A percentile compares a stretch with the other conserved stretches of the same genome.
Evolutionary conservation across 2,888 invertebrate genomes (phyloP).

Genomic region (Aplocera efformata): DNA sequence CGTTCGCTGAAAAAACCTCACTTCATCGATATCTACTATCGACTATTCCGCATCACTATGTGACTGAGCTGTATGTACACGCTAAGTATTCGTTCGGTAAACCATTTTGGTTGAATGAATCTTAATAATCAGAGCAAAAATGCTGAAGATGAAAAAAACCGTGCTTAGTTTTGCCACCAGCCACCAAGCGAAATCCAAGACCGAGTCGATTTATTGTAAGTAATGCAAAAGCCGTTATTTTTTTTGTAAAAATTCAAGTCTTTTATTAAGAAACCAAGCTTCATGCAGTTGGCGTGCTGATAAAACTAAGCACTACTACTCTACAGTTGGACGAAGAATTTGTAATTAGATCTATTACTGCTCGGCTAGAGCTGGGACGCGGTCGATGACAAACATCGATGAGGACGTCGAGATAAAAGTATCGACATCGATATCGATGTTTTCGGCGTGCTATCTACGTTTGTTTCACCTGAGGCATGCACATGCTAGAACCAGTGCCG

Average conservation of each 20-base stretch:
- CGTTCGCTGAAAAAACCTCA: slow-evolving; percentile 42
- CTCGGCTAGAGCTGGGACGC: slow-evolving; percentile 17
- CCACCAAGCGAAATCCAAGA: slow-evolving; percentile 23
- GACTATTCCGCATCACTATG: slow-evolving; percentile 43
- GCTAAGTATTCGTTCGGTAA: slow-evolving; percentile 44
- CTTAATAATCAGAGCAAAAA: slow-evolving; percentile 49
- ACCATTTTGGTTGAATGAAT: slow-evolving; percentile 29
- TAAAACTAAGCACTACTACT: slow-evolving; percentile 63
- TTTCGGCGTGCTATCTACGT: slow-evolving; percentile 45
- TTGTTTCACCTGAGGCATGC: slow-evolving; percentile 76
- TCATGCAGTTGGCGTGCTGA: slow-evolving; percentile 47
- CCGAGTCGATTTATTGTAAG: slow-evolving; percentile 13
- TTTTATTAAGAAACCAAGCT: slow-evolving; percentile 21
- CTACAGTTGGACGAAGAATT: slow-evolving; percentile 74
- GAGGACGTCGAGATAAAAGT: too few relatives aligned
- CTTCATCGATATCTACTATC: slow-evolving; percentile 25
- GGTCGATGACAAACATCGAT: too few relatives aligned
- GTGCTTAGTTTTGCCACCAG: slow-evolving; percentile 58
- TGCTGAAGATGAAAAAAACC: slow-evolving; percentile 48
- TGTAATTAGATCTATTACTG: slow-evolving; percentile 58
- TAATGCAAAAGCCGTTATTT: slow-evolving; percentile 29
- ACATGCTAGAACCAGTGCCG: slow-evolving; percentile 64
- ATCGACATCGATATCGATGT: slow-evolving; percentile 22
- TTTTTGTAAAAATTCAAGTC: slow-evolving; percentile 24
- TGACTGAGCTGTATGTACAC: slow-evolving; percentile 58